Percentiles rank a stretch among this genome's conserved stretches.
phyloP scores from a whole-genome alignment of 2,113 vertebrate species.

The Puntigrus tetrazona region DNA sequence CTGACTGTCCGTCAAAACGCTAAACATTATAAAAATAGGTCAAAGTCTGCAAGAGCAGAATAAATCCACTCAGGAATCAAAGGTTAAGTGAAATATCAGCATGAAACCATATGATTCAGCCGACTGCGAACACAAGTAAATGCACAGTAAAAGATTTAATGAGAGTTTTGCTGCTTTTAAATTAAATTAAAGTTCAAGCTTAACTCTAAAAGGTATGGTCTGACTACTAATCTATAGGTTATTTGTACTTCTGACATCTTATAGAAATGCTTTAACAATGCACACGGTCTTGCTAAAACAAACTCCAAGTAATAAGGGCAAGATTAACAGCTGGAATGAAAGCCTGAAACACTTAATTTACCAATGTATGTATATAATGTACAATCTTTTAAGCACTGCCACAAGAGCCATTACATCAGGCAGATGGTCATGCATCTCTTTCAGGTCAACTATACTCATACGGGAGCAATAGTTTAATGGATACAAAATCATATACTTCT shows the following conservation, averaged over 20 bases:
- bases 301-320: not conserved
- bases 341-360: not conserved
- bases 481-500: not conserved
- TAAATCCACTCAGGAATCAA: conserved; percentile 3
- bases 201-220: not conserved
- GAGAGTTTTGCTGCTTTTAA: not conserved
- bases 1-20: not conserved
- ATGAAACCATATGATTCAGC: conserved; percentile 25
- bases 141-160: not conserved
- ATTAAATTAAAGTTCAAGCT: not conserved
- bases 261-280: not conserved
- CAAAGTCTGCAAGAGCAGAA: conserved; percentile 18
- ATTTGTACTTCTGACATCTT: not conserved
- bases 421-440: not conserved
- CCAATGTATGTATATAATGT: not conserved
- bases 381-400: not conserved
- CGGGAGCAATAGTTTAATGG: not conserved
- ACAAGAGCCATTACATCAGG: not conserved
- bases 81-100: conserved; percentile 15
- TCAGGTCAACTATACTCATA: not conserved
- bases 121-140: not conserved
- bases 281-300: not conserved
- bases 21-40: conserved; percentile 24
- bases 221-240: no score
- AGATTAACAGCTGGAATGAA: not conserved